These are phyloP conservation scores for Percopsis transmontana DNA, from an alignment of 2,113 vertebrate genomes.

Conservation along the genomic window DNA sequence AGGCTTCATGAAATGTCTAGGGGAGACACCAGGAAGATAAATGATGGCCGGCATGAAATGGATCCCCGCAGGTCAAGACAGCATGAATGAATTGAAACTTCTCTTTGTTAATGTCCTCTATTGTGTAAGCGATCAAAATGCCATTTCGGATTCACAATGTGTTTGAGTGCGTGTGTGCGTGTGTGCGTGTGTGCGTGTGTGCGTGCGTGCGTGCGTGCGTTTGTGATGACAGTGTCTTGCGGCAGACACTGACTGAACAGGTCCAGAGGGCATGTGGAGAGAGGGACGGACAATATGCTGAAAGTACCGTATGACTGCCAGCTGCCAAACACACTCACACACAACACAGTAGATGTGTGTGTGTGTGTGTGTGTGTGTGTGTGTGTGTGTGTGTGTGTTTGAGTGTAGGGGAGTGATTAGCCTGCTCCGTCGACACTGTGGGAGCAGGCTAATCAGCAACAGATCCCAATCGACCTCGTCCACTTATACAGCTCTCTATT, in stretches of 20 bases:
- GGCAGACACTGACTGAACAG: conserved; percentile 40
- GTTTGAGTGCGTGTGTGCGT: no score
- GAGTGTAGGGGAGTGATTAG: conserved; percentile 52
- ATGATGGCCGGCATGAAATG: conserved; percentile 34
- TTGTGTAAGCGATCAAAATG: no score
- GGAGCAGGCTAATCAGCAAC: conserved; percentile 52
- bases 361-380: conserved; percentile 8
- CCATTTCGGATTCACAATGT: no score
- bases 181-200: neutral
- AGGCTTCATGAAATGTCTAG: no score
- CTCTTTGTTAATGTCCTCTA: conserved; percentile 18
- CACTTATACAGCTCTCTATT: conserved; percentile 41
- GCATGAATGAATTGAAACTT: conserved; percentile 32
- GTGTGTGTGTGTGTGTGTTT: neutral
- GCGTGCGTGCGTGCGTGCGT: neutral
- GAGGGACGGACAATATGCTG: conserved; percentile 39
- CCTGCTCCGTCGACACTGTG: conserved; percentile 43
- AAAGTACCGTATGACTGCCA: conserved; percentile 60
- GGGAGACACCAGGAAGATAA: conserved; percentile 29
- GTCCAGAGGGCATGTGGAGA: conserved; percentile 44
- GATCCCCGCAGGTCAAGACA: conserved; percentile 40
- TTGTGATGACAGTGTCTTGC: conserved; percentile 14
- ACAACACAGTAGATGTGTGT: conserved; percentile 6
- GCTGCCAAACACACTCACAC: conserved; percentile 28
- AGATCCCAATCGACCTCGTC: conserved; percentile 55